Evolutionary conservation across 37 sponge, comb jelly and placozoan genomes (phyloP).

Genomic region (Theonella swinhoei): DNA sequence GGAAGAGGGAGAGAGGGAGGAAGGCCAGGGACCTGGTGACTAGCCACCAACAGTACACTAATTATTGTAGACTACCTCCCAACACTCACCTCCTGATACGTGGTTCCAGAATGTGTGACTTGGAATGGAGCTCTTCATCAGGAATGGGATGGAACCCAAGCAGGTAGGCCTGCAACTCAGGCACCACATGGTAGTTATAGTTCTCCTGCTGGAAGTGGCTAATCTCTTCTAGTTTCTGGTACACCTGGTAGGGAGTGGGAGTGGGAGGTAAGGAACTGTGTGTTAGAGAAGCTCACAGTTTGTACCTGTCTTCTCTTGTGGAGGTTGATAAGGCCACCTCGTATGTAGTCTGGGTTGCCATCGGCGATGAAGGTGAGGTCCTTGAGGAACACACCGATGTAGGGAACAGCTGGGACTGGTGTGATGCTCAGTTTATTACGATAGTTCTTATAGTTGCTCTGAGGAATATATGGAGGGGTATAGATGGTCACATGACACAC

Average conservation of each 20-base stretch:
- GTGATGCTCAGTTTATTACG: constrained; percentile 66
- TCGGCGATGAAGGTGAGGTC: constrained; percentile 87
- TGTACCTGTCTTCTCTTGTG: constrained; percentile 87
- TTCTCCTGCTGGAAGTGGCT: constrained; percentile 48
- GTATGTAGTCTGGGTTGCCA: constrained; percentile 90
- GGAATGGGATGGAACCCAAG: constrained; percentile 3
- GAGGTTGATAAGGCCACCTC: constrained; percentile 90
- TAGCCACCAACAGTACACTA: too few species aligned
- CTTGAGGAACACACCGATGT: constrained; percentile 81
- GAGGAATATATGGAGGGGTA: neutral
- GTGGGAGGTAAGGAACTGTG: constrained; percentile 5
- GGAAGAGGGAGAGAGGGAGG: neutral
- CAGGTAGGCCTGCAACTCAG: constrained; percentile 44
- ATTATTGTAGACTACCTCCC: too few species aligned
- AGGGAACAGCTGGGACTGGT: constrained; percentile 78
- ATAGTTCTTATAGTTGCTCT: constrained; percentile 81
- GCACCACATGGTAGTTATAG: constrained; percentile 53
- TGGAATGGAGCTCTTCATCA: constrained; percentile 54
- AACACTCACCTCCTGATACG: neutral
- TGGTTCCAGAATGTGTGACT: constrained; percentile 45
- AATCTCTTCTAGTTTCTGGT: constrained; percentile 49
- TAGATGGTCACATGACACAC: neutral
- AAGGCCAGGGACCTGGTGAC: neutral
- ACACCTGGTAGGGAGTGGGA: constrained; percentile 45
- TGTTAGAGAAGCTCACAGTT: neutral